Conservation (phyloP, 2,113 vertebrate species). For the Salvelinus fontinalis region DNA sequence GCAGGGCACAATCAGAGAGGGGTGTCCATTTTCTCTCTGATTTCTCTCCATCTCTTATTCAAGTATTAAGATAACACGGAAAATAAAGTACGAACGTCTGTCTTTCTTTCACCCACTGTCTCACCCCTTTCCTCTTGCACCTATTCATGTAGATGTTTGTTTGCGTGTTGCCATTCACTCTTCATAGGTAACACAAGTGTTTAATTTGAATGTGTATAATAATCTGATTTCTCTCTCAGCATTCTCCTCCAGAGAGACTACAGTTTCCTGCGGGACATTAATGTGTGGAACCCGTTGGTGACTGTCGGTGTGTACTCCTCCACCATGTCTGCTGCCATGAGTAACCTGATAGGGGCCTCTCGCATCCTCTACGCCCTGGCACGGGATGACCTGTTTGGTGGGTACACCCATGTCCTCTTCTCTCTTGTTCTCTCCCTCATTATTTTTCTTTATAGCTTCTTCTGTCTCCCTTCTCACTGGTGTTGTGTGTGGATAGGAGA, state of each 20-base stretch:
- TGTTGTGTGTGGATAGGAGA: too few relatives aligned
- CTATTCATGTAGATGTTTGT: not conserved
- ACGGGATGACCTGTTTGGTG: conserved; percentile 87
- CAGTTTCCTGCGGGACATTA: conserved; percentile 85
- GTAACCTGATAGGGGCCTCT: conserved; percentile 88
- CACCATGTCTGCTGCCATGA: conserved; percentile 87
- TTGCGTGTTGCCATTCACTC: not conserved
- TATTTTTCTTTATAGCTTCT: too few relatives aligned
- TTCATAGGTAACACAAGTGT: too few relatives aligned
- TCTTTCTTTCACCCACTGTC: conserved; percentile 42
- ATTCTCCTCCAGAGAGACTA: conserved; percentile 84
- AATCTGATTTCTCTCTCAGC: conserved; percentile 49
- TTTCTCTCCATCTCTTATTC: not conserved
- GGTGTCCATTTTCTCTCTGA: too few relatives aligned
- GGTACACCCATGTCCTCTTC: conserved; percentile 35
- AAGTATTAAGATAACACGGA: not conserved
- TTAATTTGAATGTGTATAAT: too few relatives aligned
- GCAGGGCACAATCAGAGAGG: too few relatives aligned
- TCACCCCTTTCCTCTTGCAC: not conserved
- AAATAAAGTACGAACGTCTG: conserved; percentile 39
- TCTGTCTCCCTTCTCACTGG: too few relatives aligned
- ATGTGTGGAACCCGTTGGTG: conserved; percentile 83
- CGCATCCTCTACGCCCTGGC: conserved; percentile 88
- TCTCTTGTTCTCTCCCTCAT: not conserved
- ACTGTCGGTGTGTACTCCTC: conserved; percentile 85